phyloP scores from a whole-genome alignment of 2,113 vertebrate species.

The Ictalurus furcatus region DNA sequence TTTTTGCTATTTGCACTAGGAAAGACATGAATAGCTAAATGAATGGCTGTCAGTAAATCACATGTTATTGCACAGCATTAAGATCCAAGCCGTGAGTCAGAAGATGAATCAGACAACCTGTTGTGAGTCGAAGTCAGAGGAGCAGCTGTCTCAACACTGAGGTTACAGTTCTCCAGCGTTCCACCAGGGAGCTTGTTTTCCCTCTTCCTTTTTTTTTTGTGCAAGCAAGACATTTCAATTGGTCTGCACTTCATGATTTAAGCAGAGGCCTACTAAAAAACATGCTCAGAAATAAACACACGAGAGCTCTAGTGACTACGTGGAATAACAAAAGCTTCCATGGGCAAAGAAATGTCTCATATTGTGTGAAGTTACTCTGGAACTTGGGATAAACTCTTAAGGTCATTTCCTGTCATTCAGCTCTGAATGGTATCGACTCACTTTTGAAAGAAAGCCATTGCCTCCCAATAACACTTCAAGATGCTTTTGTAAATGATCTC shows the following conservation, averaged over 20 bases:
- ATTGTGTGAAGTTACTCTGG: constrained; percentile 50
- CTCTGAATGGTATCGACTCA: constrained; percentile 67
- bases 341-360: constrained; percentile 29
- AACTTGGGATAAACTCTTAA: constrained; percentile 58
- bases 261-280: constrained; percentile 42
- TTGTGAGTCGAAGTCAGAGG: constrained; percentile 68
- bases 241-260: constrained; percentile 44
- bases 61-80: constrained; percentile 33
- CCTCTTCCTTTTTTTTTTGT: constrained; percentile 40
- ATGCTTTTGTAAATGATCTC: constrained; percentile 49
- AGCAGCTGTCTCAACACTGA: constrained; percentile 78
- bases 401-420: constrained; percentile 76
- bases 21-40: constrained; percentile 33
- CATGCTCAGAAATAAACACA: constrained; percentile 50
- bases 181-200: constrained; percentile 52
- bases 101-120: constrained; percentile 72
- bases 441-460: constrained; percentile 65
- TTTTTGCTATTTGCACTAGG: constrained; percentile 30
- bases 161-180: constrained; percentile 47
- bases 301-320: constrained; percentile 13
- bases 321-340: constrained; percentile 44
- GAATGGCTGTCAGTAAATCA: constrained; percentile 58
- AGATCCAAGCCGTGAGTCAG: constrained; percentile 68
- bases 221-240: constrained; percentile 45
- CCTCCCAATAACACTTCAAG: constrained; percentile 49